These are phyloP conservation scores for Sisor rabdophorus DNA, from an alignment of 2,113 vertebrate genomes.

Conservation along the genomic window DNA sequence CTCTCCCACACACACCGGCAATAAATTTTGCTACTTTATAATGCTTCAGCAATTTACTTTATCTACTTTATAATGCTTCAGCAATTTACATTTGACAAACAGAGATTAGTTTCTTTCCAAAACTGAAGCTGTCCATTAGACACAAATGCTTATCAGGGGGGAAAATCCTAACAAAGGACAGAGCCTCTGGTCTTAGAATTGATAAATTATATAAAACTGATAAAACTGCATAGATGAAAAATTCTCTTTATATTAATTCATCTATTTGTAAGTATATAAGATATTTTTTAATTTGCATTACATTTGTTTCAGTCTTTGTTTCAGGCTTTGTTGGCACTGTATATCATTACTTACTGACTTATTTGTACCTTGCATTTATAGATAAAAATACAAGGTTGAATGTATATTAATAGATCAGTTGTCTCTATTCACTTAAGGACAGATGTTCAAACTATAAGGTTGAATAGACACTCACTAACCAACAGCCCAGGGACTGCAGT, in stretches of 20 bases:
- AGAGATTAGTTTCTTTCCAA: neutral
- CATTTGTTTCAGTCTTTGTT: neutral
- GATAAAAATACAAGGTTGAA: neutral
- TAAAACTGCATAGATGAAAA: neutral
- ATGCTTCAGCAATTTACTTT: conserved; percentile 2
- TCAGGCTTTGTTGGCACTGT: neutral
- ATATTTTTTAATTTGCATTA: neutral
- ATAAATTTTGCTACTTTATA: conserved; percentile 16
- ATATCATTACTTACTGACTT: neutral
- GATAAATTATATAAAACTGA: neutral
- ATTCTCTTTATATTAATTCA: neutral
- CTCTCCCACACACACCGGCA: neutral
- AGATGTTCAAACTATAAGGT: neutral
- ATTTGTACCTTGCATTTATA: neutral
- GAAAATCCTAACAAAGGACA: neutral
- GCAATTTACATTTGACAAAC: conserved; percentile 1
- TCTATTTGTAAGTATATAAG: too few species aligned
- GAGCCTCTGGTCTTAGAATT: neutral
- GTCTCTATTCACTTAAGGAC: neutral
- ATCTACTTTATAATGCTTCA: neutral
- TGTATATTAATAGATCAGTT: neutral
- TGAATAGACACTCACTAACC: neutral
- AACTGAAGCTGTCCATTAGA: neutral
- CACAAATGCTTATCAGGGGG: neutral
- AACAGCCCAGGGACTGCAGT: too few species aligned